Base-by-base conservation (phyloP, 2,797 vertebrate species). In the Chanos chanos region DNA sequence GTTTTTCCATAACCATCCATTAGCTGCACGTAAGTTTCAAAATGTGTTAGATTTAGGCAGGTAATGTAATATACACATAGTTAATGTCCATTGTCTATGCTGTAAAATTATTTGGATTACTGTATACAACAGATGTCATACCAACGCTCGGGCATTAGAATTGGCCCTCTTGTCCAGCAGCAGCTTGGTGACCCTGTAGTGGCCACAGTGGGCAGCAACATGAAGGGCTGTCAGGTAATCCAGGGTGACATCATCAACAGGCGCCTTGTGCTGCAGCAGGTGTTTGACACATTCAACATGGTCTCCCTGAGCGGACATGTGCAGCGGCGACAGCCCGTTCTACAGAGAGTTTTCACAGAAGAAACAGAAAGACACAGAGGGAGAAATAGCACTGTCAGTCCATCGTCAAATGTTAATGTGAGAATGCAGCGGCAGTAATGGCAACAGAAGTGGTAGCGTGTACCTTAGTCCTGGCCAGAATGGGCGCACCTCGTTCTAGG, bases 241-340 rank as follows among this genome's bases (percentile, higher is more conserved):
- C 57, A 97, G 81, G 0, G 96, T 99, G 78, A 98, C 93, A 0
- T 98, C 95, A 8, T 99, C 96, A 40, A 99, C 95, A 0, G 95
- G 95, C 0, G 95, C 95, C 81, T 92, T 92, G 85, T 94, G 88
- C 76, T 97, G 94, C 55, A 97, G 81, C 5, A 99, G 82, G 64
- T 94, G 89, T 66, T 96, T 96, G n/a, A 99, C 92, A 33, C 95
- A 98, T 47, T 97, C 94, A 31, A 97, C 84, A 0, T 99, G 96
- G 84, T 99, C 96, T n/a, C 96, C 96, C 65, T 99, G 96, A 7
- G 96, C 94, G 0, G 95, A 92, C 96, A 99, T 99, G 84, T 99
- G 96, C 33, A 99, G 88, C 0, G 96, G 96, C 41, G 96, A 99
- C 44, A 99, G 86, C 9, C 96, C 95, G 0, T 99, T 99, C 96